A percentile compares a stretch with the other conserved stretches of the same genome.
These are phyloP conservation scores for Lota lota DNA, from an alignment of 2,113 vertebrate genomes.

Conservation along the genomic window DNA sequence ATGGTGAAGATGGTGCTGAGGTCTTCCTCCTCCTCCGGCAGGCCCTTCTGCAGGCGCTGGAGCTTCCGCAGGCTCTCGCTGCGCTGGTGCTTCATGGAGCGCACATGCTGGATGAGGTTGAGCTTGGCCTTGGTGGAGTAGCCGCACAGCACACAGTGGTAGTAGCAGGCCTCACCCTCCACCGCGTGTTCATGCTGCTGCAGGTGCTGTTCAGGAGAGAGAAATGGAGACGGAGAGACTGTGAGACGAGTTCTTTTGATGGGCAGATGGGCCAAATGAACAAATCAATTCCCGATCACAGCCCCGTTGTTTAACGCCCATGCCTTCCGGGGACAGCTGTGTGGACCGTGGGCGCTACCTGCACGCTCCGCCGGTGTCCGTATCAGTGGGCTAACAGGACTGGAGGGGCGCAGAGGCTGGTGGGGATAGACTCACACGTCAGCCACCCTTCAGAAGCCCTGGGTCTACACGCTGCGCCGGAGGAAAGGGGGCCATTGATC, in stretches of 20 bases:
- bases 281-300: slow-evolving; percentile 78
- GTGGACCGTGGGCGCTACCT: slow-evolving; percentile 39
- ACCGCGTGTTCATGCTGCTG: slow-evolving; percentile 94
- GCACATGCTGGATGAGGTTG: slow-evolving; percentile 97
- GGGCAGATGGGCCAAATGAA: slow-evolving; percentile 71
- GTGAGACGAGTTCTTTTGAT: slow-evolving; percentile 36
- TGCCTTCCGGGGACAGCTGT: slow-evolving; percentile 60
- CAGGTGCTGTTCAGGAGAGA: slow-evolving; percentile 80
- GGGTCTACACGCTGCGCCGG: slow-evolving; percentile 46
- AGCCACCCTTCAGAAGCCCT: slow-evolving; percentile 58
- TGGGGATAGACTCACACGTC: slow-evolving; percentile 19
- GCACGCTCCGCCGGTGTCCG: slow-evolving; percentile 61
- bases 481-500: slow-evolving; percentile 83
- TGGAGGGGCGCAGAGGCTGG: slow-evolving; percentile 40
- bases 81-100: slow-evolving; percentile 98
- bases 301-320: slow-evolving; percentile 74
- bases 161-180: slow-evolving; percentile 94
- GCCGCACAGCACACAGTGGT: slow-evolving; percentile 94
- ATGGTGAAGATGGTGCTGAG: slow-evolving; percentile 96
- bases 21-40: slow-evolving; percentile 91
- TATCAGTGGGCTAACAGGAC: slow-evolving; percentile 66
- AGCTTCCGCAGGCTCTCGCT: slow-evolving; percentile 94
- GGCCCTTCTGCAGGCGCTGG: slow-evolving; percentile 93
- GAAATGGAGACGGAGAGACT: slow-evolving; percentile 25
- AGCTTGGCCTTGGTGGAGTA: slow-evolving; percentile 99